phyloP scores from a whole-genome alignment of 2,113 vertebrate species.

The Brachirus orientalis region DNA sequence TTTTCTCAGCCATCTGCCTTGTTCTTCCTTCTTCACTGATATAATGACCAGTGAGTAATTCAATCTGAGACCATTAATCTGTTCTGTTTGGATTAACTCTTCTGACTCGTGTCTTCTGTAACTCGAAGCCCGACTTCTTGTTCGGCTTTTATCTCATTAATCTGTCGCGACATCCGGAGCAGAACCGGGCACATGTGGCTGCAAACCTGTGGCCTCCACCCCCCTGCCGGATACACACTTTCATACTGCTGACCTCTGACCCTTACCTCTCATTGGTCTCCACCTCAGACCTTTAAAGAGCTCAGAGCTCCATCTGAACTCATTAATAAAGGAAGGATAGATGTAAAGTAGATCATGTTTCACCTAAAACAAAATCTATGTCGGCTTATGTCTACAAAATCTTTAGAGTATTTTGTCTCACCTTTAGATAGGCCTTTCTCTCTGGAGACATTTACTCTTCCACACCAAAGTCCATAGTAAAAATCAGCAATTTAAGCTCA shows the following conservation, averaged over 20 bases:
- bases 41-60: constrained; percentile 16
- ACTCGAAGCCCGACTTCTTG: constrained; percentile 5
- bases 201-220: background rate
- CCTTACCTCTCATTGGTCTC: constrained; percentile 17
- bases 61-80: background rate
- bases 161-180: constrained; percentile 16
- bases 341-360: background rate
- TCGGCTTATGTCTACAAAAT: no score
- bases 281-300: constrained; percentile 4
- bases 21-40: background rate
- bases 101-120: constrained; percentile 1
- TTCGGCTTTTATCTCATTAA: constrained; percentile 1
- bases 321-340: background rate
- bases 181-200: background rate
- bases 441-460: no score
- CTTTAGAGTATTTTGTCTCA: no score
- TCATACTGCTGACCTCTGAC: constrained; percentile 36
- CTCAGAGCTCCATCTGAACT: background rate
- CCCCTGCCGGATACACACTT: background rate
- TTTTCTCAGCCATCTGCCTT: constrained; percentile 9
- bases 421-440: no score
- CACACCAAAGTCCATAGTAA: no score
- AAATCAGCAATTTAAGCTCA: no score
- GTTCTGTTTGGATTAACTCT: background rate
- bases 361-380: no score